Evolutionary conservation across 1,140 invertebrate species (phyloP).

Genomic region (Microplitis mediator): DNA sequence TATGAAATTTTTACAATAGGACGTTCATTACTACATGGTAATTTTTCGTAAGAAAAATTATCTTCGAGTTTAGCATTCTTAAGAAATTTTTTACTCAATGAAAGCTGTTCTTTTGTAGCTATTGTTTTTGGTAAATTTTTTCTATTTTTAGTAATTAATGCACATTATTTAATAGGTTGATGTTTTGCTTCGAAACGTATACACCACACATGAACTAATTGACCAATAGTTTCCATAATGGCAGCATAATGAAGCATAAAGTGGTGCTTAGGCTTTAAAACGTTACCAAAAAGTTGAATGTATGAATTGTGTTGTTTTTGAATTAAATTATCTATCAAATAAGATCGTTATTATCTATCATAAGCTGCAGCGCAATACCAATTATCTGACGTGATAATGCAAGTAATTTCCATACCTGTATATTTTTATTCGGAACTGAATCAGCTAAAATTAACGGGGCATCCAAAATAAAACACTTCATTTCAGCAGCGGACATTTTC

Average conservation of each 20-base stretch:
- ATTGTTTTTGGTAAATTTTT: neutral
- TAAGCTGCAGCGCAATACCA: neutral
- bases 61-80: neutral
- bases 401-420: neutral
- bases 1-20: neutral
- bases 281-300: too few species aligned
- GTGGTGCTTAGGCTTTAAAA: too few species aligned
- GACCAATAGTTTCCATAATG: too few species aligned
- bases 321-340: neutral
- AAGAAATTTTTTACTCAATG: neutral
- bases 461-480: neutral
- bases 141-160: neutral
- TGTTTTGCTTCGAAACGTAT: too few species aligned
- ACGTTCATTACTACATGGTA: neutral
- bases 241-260: too few species aligned
- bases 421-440: neutral
- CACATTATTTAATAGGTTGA: neutral
- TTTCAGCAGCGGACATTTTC: neutral
- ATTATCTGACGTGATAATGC: neutral
- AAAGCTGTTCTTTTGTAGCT: slow-evolving; percentile 1
- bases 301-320: too few species aligned
- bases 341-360: neutral
- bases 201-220: too few species aligned
- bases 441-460: neutral
- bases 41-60: neutral